Conservation (phyloP, 2,113 vertebrate species). For the Cottus gobio region DNA sequence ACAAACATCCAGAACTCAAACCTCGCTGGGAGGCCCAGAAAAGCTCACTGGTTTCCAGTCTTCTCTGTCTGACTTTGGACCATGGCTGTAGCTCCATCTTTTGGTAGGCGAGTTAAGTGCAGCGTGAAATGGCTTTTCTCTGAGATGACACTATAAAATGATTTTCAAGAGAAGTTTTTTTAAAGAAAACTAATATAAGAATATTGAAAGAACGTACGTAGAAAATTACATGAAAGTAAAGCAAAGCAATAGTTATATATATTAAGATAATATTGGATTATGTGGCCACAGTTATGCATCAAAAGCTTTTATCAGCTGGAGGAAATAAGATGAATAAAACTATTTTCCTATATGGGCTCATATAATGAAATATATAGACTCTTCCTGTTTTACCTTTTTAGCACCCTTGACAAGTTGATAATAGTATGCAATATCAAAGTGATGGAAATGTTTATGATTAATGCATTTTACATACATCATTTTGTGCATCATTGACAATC, state of each 20-base stretch:
- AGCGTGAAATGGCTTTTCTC: conserved; percentile 2
- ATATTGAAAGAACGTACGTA: not conserved
- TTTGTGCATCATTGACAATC: not conserved
- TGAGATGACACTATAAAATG: not conserved
- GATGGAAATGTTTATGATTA: not conserved
- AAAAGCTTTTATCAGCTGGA: conserved; percentile 6
- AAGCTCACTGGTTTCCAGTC: conserved; percentile 9
- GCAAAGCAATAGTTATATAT: not conserved
- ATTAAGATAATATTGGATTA: not conserved
- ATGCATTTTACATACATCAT: not conserved
- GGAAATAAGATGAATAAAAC: not conserved
- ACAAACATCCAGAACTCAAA: conserved; percentile 39
- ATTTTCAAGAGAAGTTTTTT: not conserved
- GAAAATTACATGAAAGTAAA: not conserved
- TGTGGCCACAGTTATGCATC: not conserved
- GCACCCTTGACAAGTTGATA: not conserved
- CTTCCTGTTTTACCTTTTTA: not conserved
- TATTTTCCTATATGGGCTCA: not conserved
- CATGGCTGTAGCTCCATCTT: conserved; percentile 78
- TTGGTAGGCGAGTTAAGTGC: conserved; percentile 58
- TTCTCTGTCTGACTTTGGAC: conserved; percentile 6
- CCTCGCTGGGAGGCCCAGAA: conserved; percentile 23
- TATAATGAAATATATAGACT: not conserved
- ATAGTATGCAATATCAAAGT: not conserved
- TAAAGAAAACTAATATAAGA: not conserved